phyloP scores from a whole-genome alignment of 2,113 vertebrate genomes.

The Nicator chloris region DNA sequence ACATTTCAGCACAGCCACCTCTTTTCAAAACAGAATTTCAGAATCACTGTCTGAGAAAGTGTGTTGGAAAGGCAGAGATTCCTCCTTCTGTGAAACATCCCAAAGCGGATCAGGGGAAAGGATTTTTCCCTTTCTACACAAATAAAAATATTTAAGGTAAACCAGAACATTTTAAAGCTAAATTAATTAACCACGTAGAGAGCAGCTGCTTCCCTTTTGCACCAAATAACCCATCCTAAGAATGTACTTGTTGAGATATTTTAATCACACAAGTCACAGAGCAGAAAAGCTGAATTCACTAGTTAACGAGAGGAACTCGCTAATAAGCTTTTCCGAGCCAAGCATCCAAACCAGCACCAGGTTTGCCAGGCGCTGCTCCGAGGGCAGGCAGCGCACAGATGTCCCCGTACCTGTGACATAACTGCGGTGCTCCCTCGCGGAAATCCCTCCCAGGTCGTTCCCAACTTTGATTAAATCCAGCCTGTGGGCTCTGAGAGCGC shows the following conservation, averaged over 20 bases:
- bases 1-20: neutral
- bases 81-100: neutral
- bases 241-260: neutral
- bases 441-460: neutral
- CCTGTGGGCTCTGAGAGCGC: constrained; percentile 45
- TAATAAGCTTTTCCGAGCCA: neutral
- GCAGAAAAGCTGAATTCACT: neutral
- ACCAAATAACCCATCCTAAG: neutral
- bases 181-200: neutral
- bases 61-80: neutral
- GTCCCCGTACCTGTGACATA: constrained; percentile 88
- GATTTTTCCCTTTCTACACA: neutral
- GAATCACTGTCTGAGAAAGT: neutral
- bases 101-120: neutral
- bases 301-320: neutral
- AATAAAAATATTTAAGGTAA: neutral
- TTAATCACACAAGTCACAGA: neutral
- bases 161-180: neutral
- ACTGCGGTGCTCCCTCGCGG: neutral
- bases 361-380: neutral
- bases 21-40: neutral
- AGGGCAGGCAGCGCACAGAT: neutral
- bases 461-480: neutral
- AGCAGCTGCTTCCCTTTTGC: neutral
- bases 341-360: neutral